phyloP scores from a whole-genome alignment of 2,797 vertebrate species.

The Sebastes elongatus region DNA sequence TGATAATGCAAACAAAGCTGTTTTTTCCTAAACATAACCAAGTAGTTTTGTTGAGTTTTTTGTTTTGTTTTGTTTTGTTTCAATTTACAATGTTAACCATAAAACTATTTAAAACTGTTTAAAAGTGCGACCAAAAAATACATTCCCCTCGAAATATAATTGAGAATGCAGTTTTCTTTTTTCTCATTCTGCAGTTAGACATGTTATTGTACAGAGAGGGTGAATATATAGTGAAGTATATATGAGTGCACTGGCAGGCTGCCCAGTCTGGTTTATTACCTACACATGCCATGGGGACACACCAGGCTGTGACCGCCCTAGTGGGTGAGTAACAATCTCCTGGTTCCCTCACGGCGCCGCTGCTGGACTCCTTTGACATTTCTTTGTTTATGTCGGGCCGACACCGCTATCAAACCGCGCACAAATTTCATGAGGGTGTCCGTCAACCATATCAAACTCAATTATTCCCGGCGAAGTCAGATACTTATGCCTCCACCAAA shows the following conservation, averaged over 20 bases:
- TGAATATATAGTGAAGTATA: constrained; percentile 49
- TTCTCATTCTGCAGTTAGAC: constrained; percentile 17
- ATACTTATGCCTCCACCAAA: constrained; percentile 65
- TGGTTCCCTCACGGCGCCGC: not conserved
- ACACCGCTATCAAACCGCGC: constrained; percentile 32
- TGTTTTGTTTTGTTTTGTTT: no score
- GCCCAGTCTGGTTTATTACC: constrained; percentile 37
- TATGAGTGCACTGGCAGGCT: constrained; percentile 20
- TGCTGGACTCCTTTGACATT: constrained; percentile 19
- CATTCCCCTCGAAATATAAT: no score
- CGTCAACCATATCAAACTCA: constrained; percentile 72
- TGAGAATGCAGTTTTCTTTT: no score
- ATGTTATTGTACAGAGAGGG: constrained; percentile 26
- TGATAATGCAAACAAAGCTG: no score
- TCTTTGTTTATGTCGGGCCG: constrained; percentile 59
- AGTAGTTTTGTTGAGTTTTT: no score
- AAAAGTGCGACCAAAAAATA: no score
- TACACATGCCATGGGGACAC: constrained; percentile 40
- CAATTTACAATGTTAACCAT: no score
- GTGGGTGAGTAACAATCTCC: constrained; percentile 11
- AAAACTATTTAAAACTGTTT: no score
- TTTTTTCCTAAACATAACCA: no score
- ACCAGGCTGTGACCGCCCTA: not conserved
- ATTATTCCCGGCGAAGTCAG: constrained; percentile 61
- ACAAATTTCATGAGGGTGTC: constrained; percentile 46